phyloP scores from a whole-genome alignment of 2,113 vertebrate genomes.

The Rhinolophus ferrumequinum region DNA sequence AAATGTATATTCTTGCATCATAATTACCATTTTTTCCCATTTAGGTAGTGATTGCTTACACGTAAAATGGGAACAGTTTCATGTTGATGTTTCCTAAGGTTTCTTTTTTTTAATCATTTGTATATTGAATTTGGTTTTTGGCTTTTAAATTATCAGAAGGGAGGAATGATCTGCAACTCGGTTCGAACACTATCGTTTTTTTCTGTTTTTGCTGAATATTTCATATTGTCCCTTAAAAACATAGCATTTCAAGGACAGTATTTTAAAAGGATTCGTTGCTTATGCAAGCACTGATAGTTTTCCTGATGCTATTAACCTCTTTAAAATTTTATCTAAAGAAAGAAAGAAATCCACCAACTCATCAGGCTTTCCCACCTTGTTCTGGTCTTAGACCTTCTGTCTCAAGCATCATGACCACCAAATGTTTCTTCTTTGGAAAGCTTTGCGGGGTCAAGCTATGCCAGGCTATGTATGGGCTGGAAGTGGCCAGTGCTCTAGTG shows the following conservation, averaged over 20 bases:
- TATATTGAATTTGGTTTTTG: constrained; percentile 1
- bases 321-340: neutral
- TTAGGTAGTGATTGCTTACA: neutral
- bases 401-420: neutral
- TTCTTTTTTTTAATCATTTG: neutral
- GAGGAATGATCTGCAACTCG: neutral
- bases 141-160: neutral
- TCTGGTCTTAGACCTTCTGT: neutral
- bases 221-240: neutral
- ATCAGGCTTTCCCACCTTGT: neutral
- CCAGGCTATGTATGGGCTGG: too few species aligned
- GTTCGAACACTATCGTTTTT: neutral
- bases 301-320: neutral
- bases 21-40: neutral
- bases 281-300: neutral
- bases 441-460: neutral
- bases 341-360: neutral
- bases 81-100: neutral
- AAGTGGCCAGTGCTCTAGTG: rapidly evolving
- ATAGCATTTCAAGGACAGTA: neutral
- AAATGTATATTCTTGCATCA: neutral
- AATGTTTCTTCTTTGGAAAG: neutral
- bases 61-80: neutral
- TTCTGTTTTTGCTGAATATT: neutral
- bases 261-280: neutral